Evolutionary conservation across 2,888 invertebrate genomes (phyloP).

Genomic region (Caenorhabditis angaria): DNA sequence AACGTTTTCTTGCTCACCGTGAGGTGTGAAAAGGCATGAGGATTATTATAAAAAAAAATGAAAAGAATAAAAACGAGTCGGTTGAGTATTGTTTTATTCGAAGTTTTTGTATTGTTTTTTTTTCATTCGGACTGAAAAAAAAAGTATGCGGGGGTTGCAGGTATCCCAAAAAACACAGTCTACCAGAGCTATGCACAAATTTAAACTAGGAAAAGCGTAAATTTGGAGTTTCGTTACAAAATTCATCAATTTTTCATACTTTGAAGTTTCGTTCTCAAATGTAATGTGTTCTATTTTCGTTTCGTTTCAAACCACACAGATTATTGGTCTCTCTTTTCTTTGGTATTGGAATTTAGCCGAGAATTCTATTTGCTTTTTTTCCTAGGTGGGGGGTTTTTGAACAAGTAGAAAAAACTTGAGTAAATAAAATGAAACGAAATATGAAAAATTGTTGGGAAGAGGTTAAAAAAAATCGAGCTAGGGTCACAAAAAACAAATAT

Average conservation of each 20-base stretch:
- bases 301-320: not conserved
- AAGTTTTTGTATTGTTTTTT: too few relatives aligned
- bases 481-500: too few relatives aligned
- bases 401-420: slow-evolving; percentile 5
- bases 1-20: not conserved
- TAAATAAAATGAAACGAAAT: too few relatives aligned
- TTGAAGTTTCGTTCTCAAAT: not conserved
- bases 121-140: too few relatives aligned
- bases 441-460: too few relatives aligned
- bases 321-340: not conserved
- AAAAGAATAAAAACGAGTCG: slow-evolving; percentile 4
- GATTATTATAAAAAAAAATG: not conserved
- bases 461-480: too few relatives aligned
- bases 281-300: not conserved
- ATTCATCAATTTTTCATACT: too few relatives aligned
- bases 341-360: not conserved
- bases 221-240: too few relatives aligned
- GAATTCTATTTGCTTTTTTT: not conserved
- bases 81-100: not conserved
- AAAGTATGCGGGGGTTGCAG: too few relatives aligned
- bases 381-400: slow-evolving; percentile 3
- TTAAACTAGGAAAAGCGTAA: too few relatives aligned
- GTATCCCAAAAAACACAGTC: too few relatives aligned
- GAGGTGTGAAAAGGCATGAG: not conserved
- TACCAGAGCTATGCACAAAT: too few relatives aligned